These are phyloP conservation scores for Nematolebias whitei DNA, from an alignment of 2,113 vertebrate species.

Conservation along the genomic window DNA sequence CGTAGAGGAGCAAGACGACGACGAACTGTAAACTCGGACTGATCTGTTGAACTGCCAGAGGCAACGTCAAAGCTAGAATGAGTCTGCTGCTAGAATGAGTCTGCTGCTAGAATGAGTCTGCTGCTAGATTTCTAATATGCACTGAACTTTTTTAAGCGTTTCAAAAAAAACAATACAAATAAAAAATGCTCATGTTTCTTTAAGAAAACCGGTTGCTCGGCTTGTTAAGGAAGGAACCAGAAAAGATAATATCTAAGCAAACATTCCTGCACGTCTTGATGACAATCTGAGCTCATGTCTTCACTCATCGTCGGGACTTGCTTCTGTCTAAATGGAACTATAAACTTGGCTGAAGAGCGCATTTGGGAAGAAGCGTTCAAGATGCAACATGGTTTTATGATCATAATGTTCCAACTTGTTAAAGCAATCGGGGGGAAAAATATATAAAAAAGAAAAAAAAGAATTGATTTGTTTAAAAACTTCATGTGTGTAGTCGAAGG, in stretches of 20 bases:
- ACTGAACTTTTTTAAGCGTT: too few species aligned
- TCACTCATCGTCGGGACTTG: conserved; percentile 40
- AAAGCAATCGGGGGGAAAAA: conserved; percentile 13
- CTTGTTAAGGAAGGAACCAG: conserved; percentile 17
- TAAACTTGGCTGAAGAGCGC: conserved; percentile 21
- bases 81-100: neutral
- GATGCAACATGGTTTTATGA: conserved; percentile 30
- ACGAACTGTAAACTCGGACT: conserved; percentile 6
- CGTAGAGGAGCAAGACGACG: conserved; percentile 16
- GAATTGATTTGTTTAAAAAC: conserved; percentile 11
- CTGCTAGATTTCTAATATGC: neutral
- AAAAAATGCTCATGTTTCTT: conserved; percentile 6
- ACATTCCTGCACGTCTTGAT: conserved; percentile 58
- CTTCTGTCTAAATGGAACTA: conserved; percentile 47
- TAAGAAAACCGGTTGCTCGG: conserved; percentile 18
- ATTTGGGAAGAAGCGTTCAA: conserved; percentile 13
- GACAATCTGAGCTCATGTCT: conserved; percentile 44
- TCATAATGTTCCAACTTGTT: conserved; percentile 30
- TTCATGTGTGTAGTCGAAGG: conserved; percentile 15
- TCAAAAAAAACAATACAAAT: too few species aligned
- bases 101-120: neutral
- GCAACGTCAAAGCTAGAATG: neutral
- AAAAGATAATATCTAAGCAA: conserved; percentile 60
- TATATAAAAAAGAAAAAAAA: conserved; percentile 8
- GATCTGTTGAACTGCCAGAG: conserved; percentile 3